Base-by-base conservation (phyloP, 1,140 invertebrate species). In the Euwallacea similis region DNA sequence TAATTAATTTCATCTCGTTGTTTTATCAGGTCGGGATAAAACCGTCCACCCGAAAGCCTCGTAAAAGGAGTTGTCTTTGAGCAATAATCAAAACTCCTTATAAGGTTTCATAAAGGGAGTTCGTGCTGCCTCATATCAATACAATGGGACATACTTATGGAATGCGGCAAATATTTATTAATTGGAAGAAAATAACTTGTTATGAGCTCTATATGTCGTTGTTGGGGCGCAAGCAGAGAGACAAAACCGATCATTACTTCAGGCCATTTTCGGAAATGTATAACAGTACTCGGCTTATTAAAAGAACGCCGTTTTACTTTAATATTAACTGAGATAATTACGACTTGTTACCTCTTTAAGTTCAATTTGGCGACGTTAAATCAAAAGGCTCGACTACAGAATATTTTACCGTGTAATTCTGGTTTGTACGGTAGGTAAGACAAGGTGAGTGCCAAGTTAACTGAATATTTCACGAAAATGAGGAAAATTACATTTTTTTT, bases 111-210 rank as follows among this genome's bases (percentile, higher is more conserved):
- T 4, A 42, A 50, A 47, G 11, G 61, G 61, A n/a, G 46, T 7
- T 50, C 61, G 46, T 47, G 43, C 61, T 11, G 21, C 50, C 42
- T 7, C 46, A 62, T 41, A 70, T 64, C 15, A 64, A 50, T 56
- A 71, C 61, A 71, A 65, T 64, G 44, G 21, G 46, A 70, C 72
- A 66, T 56, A 43, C 68, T 53, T 60, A 55, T 44, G 69, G 68
- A 73, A 73, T 73, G 72, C 68, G 54, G 68, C 50, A 73, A 71
- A 67, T 62, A 73, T 73, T 70, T 66, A 71, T 73, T 73, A 71
- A 71, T 73, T 73, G 72, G 72, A 65, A 42, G 59, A 61, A 61
- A 61, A 59, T 69, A 73, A 41, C 42, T 54, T 58, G 69, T 58
- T 65, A 54, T 13, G 16, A 10, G 42, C 65, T 73, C 70, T 60